These are phyloP conservation scores for Cheilosia scutellata DNA, from an alignment of 2,888 invertebrate species.

Conservation along the genomic window DNA sequence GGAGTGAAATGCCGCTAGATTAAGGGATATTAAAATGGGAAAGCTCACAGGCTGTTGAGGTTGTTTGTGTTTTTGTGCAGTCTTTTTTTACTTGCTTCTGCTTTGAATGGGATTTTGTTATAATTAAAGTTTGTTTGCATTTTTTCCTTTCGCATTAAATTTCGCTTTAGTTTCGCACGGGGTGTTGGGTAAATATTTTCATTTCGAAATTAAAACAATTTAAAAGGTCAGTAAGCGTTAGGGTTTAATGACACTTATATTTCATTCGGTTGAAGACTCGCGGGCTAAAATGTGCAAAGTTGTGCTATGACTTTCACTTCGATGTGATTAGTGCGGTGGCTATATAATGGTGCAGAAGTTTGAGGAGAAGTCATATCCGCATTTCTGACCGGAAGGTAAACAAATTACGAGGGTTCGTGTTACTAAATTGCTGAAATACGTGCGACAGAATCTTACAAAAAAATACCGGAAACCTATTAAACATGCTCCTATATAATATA, in stretches of 20 bases:
- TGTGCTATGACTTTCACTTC: not conserved
- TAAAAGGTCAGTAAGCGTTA: conserved; percentile 15
- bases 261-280: not conserved
- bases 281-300: not conserved
- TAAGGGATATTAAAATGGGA: conserved; percentile 69
- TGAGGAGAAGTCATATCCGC: no score
- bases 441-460: no score
- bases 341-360: not conserved
- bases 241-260: conserved; percentile 3
- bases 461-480: no score
- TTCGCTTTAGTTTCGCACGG: conserved; percentile 14
- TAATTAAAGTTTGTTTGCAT: conserved; percentile 53
- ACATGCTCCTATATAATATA: no score
- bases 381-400: no score
- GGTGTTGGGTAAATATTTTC: conserved; percentile 59
- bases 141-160: conserved; percentile 25
- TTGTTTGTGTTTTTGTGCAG: conserved; percentile 28
- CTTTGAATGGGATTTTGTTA: conserved; percentile 33
- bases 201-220: conserved; percentile 59
- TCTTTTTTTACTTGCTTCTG: conserved; percentile 28
- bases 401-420: no score
- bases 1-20: conserved; percentile 66
- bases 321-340: not conserved
- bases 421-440: no score
- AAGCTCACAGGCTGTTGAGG: conserved; percentile 36